A percentile compares a stretch with the other conserved stretches of the same genome.
phyloP scores from a whole-genome alignment of 2,888 invertebrate genomes.

The Aleiodes leptofemur region DNA sequence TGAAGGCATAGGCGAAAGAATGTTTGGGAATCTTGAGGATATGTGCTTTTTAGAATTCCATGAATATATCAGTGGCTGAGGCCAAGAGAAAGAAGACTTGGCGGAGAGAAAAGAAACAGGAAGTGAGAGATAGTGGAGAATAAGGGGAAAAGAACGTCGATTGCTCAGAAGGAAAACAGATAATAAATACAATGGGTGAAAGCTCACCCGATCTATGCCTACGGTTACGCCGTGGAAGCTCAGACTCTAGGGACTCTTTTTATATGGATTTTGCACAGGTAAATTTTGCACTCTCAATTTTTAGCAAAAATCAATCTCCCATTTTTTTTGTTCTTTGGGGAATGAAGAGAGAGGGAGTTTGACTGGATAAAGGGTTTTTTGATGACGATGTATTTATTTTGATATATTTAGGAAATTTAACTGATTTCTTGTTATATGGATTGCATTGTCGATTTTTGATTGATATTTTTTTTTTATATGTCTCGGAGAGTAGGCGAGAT shows the following conservation, averaged over 20 bases:
- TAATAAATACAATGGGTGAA: constrained; percentile 79
- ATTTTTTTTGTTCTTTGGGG: no score
- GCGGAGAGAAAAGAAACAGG: constrained; percentile 40
- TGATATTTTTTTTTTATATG: no score
- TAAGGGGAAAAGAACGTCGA: constrained; percentile 23
- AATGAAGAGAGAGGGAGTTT: no score
- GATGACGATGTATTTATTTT: no score
- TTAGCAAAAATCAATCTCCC: background rate
- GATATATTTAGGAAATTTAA: no score
- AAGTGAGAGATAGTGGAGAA: constrained; percentile 24
- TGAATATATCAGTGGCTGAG: constrained; percentile 58
- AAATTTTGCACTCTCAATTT: constrained; percentile 49
- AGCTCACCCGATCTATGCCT: constrained; percentile 92
- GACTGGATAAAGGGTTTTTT: no score
- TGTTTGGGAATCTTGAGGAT: constrained; percentile 52
- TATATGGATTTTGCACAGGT: constrained; percentile 91
- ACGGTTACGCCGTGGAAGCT: constrained; percentile 89
- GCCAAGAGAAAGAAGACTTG: constrained; percentile 60
- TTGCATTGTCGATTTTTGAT: no score
- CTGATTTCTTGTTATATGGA: no score
- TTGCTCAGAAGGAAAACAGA: constrained; percentile 51
- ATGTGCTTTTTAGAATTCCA: constrained; percentile 68
- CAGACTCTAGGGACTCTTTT: constrained; percentile 91
- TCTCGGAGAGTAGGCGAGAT: no score
- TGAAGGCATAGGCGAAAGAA: background rate